A percentile compares a stretch with the other conserved stretches of the same genome.
phyloP scores from a whole-genome alignment of 2,797 vertebrate species.

The Brotogeris chrysoptera region DNA sequence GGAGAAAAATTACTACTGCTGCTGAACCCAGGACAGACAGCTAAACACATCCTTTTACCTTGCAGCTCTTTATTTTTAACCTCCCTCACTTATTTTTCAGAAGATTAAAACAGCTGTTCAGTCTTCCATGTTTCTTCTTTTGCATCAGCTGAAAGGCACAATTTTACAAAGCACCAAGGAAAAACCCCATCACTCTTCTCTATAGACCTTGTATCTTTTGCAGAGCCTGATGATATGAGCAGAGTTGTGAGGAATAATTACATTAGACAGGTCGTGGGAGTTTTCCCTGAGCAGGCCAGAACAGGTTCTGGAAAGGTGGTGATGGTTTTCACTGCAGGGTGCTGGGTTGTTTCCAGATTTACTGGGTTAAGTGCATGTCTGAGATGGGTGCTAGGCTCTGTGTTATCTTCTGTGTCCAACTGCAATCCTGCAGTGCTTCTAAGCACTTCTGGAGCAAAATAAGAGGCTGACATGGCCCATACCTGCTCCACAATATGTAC shows the following conservation, averaged over 20 bases:
- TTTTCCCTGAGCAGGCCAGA: neutral
- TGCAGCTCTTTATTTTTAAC: neutral
- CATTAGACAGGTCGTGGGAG: neutral
- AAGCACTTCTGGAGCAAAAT: neutral
- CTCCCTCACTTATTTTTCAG: neutral
- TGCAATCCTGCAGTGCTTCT: neutral
- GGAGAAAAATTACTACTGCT: too few relatives aligned
- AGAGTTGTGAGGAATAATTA: neutral
- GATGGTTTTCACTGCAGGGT: neutral
- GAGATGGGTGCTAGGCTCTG: neutral
- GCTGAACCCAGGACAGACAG: too few relatives aligned
- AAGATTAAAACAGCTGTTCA: neutral
- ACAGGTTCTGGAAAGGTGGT: neutral
- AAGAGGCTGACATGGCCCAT: neutral
- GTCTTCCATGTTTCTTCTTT: neutral
- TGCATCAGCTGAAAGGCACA: neutral
- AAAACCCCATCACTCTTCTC: neutral
- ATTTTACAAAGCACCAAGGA: neutral
- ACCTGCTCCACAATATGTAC: neutral
- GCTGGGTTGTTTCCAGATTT: neutral
- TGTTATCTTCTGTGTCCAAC: rapidly evolving
- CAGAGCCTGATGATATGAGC: rapidly evolving
- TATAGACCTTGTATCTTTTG: neutral
- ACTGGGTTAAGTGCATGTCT: neutral
- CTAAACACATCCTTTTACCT: neutral